Base-by-base conservation (phyloP, 2,113 vertebrate species). In the Scalopus aquaticus region DNA sequence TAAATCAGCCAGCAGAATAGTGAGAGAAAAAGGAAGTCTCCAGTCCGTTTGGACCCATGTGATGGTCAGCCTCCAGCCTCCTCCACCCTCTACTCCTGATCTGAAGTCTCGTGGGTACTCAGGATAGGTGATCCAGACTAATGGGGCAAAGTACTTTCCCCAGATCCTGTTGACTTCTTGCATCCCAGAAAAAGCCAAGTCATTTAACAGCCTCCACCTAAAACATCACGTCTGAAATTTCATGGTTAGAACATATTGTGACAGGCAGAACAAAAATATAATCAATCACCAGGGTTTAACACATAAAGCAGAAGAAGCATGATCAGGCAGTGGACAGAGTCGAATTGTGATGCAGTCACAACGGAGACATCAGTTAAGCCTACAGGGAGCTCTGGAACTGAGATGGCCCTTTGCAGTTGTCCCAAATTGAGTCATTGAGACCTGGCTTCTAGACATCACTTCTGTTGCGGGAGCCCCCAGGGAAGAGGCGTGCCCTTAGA, bases 241-340 rank as follows among this genome's bases (percentile, higher is more conserved):
- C 30, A 56, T 17, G 42, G 74, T 92, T 74, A 95, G 74, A 86
- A 78, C 30, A 78, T n/a, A n/a, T 82, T 80, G 54, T 74, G 76
- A 95, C 13, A 26, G 42, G 4, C 20, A 67, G 20, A 86, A 35
- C 22, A 79, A 91, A 90, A 93, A 87, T 79, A 5, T 39, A 51
- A 5, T 95, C 44, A 73, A 32, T 65, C 44, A 65, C 26, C 58
- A 28, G 32, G 28, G 69, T 46, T 94, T 26, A 78, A 82, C 24
- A 78, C 1, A 5, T 51, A 79, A 70, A 77, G 39, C 42, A 62
- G 81, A 12, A 19, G 20, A 73, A 69, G 37, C 19, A 51, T 15
- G 19, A 92, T 2, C 69, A 42, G 35, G 28, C 79, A 76, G 37
- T 87, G 49, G 49, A 30, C 69, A 22, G 9, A 46, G 65, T 13